A percentile compares a stretch with the other conserved stretches of the same genome.
Evolutionary conservation across 2,797 vertebrate species (phyloP).

Genomic region (Periophthalmus magnuspinnatus): DNA sequence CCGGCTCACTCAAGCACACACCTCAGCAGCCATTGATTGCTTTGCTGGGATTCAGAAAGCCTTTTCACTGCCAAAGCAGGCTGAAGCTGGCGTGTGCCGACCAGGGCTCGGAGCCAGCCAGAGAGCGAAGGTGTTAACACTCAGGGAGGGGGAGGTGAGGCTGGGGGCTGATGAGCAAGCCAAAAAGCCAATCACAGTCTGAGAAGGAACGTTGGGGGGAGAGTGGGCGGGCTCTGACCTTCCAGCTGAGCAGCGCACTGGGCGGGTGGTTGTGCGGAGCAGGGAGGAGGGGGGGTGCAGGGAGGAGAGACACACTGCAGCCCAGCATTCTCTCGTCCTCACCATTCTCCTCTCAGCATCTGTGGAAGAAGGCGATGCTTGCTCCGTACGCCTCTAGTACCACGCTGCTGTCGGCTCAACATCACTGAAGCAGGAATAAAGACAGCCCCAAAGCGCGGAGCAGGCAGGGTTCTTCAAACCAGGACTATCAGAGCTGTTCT

Average conservation of each 20-base stretch:
- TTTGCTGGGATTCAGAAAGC: constrained; percentile 76
- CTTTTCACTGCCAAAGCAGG: constrained; percentile 76
- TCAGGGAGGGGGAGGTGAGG: constrained; percentile 53
- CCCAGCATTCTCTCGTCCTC: constrained; percentile 86
- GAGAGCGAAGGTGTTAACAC: constrained; percentile 75
- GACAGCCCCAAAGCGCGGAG: constrained; percentile 52
- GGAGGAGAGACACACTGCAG: constrained; percentile 86
- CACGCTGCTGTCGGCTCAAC: constrained; percentile 86
- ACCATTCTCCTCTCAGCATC: constrained; percentile 91
- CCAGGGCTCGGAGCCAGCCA: constrained; percentile 67
- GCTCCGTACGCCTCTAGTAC: constrained; percentile 88
- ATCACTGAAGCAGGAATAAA: constrained; percentile 33
- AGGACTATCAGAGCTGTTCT: constrained; percentile 53
- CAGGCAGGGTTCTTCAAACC: constrained; percentile 33
- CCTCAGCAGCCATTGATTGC: constrained; percentile 80
- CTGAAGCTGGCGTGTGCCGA: constrained; percentile 74
- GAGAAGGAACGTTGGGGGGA: constrained; percentile 16
- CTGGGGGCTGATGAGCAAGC: constrained; percentile 56
- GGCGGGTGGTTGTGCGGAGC: constrained; percentile 57
- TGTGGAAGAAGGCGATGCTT: constrained; percentile 96
- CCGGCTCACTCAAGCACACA: constrained; percentile 75
- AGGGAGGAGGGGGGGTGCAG: constrained; percentile 45
- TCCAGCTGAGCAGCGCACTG: constrained; percentile 70
- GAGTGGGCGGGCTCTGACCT: constrained; percentile 67
- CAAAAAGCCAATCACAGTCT: constrained; percentile 58